Percentiles rank a stretch among this genome's conserved stretches.
These are phyloP conservation scores for Halictus ligatus DNA, from an alignment of 2,888 invertebrate species.

Conservation along the genomic window DNA sequence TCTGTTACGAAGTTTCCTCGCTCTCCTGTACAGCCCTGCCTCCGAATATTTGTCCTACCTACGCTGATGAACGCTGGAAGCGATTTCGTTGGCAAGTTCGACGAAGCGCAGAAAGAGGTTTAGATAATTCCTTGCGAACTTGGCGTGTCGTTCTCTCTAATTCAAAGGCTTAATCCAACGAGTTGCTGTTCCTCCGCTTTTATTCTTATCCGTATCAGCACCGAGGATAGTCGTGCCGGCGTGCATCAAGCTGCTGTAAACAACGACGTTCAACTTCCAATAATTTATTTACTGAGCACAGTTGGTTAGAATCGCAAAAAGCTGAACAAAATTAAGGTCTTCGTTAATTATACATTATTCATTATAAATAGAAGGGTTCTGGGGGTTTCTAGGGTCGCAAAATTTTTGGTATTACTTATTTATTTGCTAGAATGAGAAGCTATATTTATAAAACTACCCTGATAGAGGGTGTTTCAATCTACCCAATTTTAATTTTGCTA, in stretches of 20 bases:
- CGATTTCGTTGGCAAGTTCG: slow-evolving; percentile 60
- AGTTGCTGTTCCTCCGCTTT: slow-evolving; percentile 31
- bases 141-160: slow-evolving; percentile 56
- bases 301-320: no score
- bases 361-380: not conserved
- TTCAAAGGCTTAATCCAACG: slow-evolving; percentile 49
- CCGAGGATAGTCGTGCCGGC: not conserved
- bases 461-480: no score
- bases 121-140: slow-evolving; percentile 64
- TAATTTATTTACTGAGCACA: not conserved
- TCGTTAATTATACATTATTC: not conserved
- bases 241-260: slow-evolving; percentile 25
- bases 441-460: no score
- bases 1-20: slow-evolving; percentile 73
- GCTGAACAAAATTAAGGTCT: not conserved
- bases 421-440: no score
- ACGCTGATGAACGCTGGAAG: slow-evolving; percentile 62
- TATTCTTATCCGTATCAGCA: slow-evolving; percentile 33
- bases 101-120: slow-evolving; percentile 50
- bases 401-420: no score
- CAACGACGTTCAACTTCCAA: slow-evolving; percentile 6
- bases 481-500: no score
- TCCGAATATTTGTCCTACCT: slow-evolving; percentile 56
- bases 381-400: no score
- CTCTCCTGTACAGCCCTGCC: slow-evolving; percentile 48